Conservation (phyloP, 1,140 invertebrate species). For the Lordiphosa mommai region DNA sequence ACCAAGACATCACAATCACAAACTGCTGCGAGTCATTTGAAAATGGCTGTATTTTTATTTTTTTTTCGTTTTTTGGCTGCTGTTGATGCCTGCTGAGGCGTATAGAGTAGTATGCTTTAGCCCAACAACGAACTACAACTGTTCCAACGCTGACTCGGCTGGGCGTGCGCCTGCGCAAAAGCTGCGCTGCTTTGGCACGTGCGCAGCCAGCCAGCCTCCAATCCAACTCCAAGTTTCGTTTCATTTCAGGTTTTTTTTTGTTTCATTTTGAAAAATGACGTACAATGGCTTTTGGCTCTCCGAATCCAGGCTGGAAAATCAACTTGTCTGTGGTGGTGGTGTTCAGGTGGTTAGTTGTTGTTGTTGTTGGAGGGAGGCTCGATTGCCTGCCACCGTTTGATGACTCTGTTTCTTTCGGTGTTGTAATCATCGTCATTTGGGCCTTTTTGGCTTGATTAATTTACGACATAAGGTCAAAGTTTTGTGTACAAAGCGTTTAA, state of each 20-base stretch:
- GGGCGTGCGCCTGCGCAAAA: constrained; percentile 50
- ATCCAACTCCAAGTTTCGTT: constrained; percentile 34
- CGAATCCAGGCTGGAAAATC: constrained; percentile 57
- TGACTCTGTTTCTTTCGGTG: constrained; percentile 57
- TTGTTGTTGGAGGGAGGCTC: constrained; percentile 13
- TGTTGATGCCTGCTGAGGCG: too few relatives aligned
- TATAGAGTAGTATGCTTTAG: too few relatives aligned
- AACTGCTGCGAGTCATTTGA: too few relatives aligned
- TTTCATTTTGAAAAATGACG: constrained; percentile 61
- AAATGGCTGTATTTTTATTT: too few relatives aligned
- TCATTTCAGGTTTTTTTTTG: constrained; percentile 31
- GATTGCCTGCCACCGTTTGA: constrained; percentile 51
- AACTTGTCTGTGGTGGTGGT: constrained; percentile 70
- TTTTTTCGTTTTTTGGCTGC: too few relatives aligned
- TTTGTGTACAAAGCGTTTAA: constrained; percentile 50
- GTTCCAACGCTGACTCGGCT: background rate
- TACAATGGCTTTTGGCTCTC: constrained; percentile 58
- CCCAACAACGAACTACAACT: constrained; percentile 25
- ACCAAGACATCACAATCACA: too few relatives aligned
- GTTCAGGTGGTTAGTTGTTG: constrained; percentile 60
- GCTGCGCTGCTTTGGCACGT: constrained; percentile 66
- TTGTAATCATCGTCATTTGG: constrained; percentile 35
- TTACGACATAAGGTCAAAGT: constrained; percentile 63
- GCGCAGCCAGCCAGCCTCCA: constrained; percentile 44
- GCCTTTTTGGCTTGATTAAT: constrained; percentile 63